Base-by-base conservation (phyloP, 2,113 vertebrate genomes). In the Phalacrocorax carbo region DNA sequence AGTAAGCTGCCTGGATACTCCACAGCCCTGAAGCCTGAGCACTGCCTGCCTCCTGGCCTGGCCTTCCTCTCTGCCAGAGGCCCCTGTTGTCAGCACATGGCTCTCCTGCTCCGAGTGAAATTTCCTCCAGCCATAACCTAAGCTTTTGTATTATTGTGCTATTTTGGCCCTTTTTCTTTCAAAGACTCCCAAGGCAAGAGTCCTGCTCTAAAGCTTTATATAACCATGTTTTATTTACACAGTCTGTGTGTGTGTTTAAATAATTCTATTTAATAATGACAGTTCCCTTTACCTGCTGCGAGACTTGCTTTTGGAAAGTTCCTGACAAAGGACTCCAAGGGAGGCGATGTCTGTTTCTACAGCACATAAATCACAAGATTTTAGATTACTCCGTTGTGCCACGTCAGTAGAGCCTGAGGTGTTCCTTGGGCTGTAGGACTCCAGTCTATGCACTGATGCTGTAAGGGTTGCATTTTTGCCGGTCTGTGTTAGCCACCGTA, bases 201-300 rank as follows among this genome's bases (percentile, higher is more conserved):
- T 49, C 88, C 66, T 70, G 25, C 46, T 78, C 46, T 54, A 90
- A 68, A 79, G 62, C 87, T 72, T 93, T 91, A 40, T 54, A 36
- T 89, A 94, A 88, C 85, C n/a, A 16, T 46, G 60, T 52, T 81
- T 92, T 82, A 92, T 95, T 92, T 90, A 92, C 54, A 22, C 78
- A 78, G 26, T 19, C 54, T 66, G 38, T 70, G 10, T 34, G 34
- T 14, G 36, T 14, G 32, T 72, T 96, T 66, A 57, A 61, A 77
- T 93, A 88, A 77, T 79, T 92, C 62, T 52, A 14, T 46, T 86
- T 62, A 54, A 78, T n/a, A 61, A 38, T 57, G 64, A 69, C 60
- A 32, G 88, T 40, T 66, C 73, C 25, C 17, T 94, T 93, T 82
- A 89, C 60, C 73, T 95, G 71, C 77, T 91, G 69, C 1, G 0